Evolutionary conservation across 1,140 invertebrate genomes (phyloP).

Genomic region (Zaprionus camerounensis): DNA sequence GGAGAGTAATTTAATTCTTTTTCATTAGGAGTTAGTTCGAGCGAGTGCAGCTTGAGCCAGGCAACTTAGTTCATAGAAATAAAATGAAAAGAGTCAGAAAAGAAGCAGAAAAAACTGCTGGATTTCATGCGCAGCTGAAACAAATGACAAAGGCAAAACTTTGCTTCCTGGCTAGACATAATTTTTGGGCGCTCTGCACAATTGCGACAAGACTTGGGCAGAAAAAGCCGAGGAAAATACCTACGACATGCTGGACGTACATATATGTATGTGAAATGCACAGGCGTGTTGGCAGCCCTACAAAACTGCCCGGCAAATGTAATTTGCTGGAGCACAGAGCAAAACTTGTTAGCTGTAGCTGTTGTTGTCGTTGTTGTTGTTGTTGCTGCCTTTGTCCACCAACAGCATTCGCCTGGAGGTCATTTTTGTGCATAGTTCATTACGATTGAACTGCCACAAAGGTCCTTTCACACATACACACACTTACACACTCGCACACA

Average conservation of each 20-base stretch:
- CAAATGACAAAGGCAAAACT: constrained; percentile 75
- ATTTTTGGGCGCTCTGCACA: constrained; percentile 64
- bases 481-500: constrained; percentile 6
- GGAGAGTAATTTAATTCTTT: constrained; percentile 22
- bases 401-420: constrained; percentile 61
- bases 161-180: constrained; percentile 81
- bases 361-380: constrained; percentile 24
- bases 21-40: constrained; percentile 27
- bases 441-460: constrained; percentile 76
- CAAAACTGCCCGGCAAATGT: constrained; percentile 60
- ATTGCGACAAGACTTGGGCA: constrained; percentile 35
- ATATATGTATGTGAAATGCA: constrained; percentile 38
- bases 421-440: constrained; percentile 80
- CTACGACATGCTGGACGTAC: constrained; percentile 22
- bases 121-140: constrained; percentile 55
- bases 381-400: constrained; percentile 50
- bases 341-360: constrained; percentile 63
- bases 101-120: constrained; percentile 27
- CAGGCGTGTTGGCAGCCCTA: constrained; percentile 57
- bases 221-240: constrained; percentile 20
- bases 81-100: background rate
- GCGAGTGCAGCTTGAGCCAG: constrained; percentile 27
- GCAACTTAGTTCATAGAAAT: constrained; percentile 16
- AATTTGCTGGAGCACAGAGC: constrained; percentile 62
- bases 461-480: constrained; percentile 47